These are phyloP conservation scores for Aleiodes testaceus DNA, from an alignment of 2,888 invertebrate species.

Conservation along the genomic window DNA sequence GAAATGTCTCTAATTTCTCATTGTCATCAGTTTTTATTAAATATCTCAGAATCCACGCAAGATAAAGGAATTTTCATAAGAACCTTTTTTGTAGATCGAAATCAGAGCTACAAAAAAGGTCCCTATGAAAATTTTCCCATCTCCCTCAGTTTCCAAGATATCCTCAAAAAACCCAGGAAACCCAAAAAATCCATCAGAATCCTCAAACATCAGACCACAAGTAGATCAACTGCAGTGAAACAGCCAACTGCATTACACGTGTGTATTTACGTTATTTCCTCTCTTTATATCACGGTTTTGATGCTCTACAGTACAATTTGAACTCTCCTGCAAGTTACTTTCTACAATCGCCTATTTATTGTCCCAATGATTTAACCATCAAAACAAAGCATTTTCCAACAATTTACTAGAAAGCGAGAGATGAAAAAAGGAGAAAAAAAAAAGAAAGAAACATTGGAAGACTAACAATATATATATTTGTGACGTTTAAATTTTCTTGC, in stretches of 20 bases:
- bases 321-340: constrained; percentile 46
- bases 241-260: background rate
- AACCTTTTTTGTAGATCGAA: no score
- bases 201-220: background rate
- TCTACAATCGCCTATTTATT: constrained; percentile 51
- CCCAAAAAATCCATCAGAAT: background rate
- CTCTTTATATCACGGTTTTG: constrained; percentile 8
- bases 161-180: background rate
- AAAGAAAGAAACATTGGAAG: background rate
- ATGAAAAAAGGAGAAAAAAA: constrained; percentile 26
- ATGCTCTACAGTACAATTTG: constrained; percentile 1
- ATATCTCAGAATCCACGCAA: no score
- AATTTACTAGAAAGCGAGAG: constrained; percentile 35
- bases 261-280: constrained; percentile 4
- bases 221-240: constrained; percentile 37
- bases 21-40: background rate
- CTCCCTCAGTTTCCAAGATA: no score
- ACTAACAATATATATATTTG: background rate
- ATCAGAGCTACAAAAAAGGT: no score
- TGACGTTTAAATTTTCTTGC: no score
- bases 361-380: constrained; percentile 33
- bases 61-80: no score
- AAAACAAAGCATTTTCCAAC: constrained; percentile 26
- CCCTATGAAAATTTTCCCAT: no score
- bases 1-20: background rate